Percentiles rank a stretch among this genome's conserved stretches.
phyloP scores from a whole-genome alignment of 2,797 vertebrate species.

The Poeciliopsis paucimaculata region DNA sequence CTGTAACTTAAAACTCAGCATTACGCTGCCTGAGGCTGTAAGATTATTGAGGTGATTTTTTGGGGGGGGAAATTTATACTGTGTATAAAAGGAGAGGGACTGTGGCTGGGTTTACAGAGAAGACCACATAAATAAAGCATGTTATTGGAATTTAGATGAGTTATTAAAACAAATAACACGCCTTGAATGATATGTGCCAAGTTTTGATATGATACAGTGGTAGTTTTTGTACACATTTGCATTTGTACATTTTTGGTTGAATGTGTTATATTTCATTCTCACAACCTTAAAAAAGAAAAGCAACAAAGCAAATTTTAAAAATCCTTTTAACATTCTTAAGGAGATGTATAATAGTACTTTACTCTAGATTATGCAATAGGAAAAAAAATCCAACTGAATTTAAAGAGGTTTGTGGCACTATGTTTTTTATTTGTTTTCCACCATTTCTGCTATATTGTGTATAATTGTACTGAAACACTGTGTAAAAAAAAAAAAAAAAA shows the following conservation, averaged over 20 bases:
- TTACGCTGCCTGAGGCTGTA: background rate
- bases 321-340: background rate
- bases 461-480: background rate
- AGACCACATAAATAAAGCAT: background rate
- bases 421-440: background rate
- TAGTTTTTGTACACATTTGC: background rate
- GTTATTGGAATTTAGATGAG: background rate
- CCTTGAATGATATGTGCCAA: background rate
- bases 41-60: background rate
- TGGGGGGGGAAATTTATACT: background rate
- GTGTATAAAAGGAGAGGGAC: background rate
- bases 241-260: constrained; percentile 3
- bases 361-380: background rate
- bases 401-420: background rate
- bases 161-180: background rate
- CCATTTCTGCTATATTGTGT: background rate
- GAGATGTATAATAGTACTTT: background rate
- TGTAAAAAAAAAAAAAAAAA: background rate
- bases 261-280: background rate
- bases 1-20: constrained; percentile 13
- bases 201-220: background rate
- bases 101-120: background rate
- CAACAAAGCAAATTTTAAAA: background rate
- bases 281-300: background rate
- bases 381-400: background rate